A percentile compares a stretch with the other conserved stretches of the same genome.
These are phyloP conservation scores for Sphaeridia pumilis DNA, from an alignment of 2,888 invertebrate species.

Conservation along the genomic window DNA sequence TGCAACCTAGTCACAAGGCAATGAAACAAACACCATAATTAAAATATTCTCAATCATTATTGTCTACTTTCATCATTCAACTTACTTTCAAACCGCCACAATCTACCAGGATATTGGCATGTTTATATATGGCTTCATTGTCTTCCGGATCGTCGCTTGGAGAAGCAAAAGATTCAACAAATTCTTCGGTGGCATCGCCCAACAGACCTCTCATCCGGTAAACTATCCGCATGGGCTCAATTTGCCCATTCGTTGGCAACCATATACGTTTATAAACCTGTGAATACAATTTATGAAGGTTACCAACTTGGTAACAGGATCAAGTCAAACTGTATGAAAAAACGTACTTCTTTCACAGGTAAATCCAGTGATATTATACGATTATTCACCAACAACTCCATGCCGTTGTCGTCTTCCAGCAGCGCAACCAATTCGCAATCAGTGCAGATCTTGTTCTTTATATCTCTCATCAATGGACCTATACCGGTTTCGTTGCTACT, in stretches of 20 bases:
- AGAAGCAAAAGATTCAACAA: conserved; percentile 82
- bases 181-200: conserved; percentile 98
- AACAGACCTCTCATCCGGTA: conserved; percentile 95
- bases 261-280: conserved; percentile 60
- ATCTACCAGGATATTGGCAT: conserved; percentile 73
- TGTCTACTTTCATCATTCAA: background rate
- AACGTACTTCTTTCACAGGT: conserved; percentile 74
- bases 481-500: conserved; percentile 85
- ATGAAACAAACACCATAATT: conserved; percentile 1
- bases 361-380: conserved; percentile 95
- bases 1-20: conserved; percentile 64
- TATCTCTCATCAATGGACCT: conserved; percentile 94
- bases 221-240: conserved; percentile 92
- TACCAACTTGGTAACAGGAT: background rate
- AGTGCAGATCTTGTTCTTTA: conserved; percentile 96
- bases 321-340: too few relatives aligned
- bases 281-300: background rate
- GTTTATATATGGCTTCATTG: conserved; percentile 84
- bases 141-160: conserved; percentile 77
- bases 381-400: conserved; percentile 94
- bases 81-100: conserved; percentile 57
- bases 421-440: conserved; percentile 98
- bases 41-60: background rate
- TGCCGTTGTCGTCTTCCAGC: conserved; percentile 94
- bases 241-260: conserved; percentile 70